Evolutionary conservation across 2,113 vertebrate genomes (phyloP).

Genomic region (Podarcis muralis): DNA sequence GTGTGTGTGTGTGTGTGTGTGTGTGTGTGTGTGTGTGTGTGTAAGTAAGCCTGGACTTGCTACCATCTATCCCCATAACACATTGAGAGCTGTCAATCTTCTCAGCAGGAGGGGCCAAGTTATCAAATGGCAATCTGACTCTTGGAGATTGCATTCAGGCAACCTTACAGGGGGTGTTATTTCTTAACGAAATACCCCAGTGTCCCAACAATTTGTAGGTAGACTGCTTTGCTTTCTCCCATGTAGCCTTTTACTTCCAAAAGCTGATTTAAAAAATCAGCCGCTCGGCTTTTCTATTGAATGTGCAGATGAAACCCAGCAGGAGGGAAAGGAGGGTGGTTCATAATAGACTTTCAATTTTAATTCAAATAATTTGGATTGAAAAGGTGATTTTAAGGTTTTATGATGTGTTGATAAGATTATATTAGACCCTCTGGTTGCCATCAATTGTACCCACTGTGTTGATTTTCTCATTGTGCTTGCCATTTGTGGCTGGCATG

Average conservation of each 20-base stretch:
- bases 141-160: fast-evolving
- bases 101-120: fast-evolving
- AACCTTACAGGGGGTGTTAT: fast-evolving
- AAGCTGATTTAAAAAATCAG: not conserved
- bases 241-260: not conserved
- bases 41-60: not conserved
- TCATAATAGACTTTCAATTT: not conserved
- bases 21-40: no score
- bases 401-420: not conserved
- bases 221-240: not conserved
- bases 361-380: fast-evolving
- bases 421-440: not conserved
- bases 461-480: not conserved
- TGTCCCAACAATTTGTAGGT: fast-evolving
- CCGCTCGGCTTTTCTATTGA: not conserved
- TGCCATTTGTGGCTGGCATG: not conserved
- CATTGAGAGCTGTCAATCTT: fast-evolving
- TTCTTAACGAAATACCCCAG: not conserved
- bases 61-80: fast-evolving
- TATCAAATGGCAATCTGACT: not conserved
- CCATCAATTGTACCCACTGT: not conserved
- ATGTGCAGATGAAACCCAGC: not conserved
- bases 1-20: no score
- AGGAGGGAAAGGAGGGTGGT: not conserved
- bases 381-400: not conserved